A percentile compares a stretch with the other conserved stretches of the same genome.
Evolutionary conservation across 1,140 invertebrate species (phyloP).

Genomic region (Campoletis sonorensis): DNA sequence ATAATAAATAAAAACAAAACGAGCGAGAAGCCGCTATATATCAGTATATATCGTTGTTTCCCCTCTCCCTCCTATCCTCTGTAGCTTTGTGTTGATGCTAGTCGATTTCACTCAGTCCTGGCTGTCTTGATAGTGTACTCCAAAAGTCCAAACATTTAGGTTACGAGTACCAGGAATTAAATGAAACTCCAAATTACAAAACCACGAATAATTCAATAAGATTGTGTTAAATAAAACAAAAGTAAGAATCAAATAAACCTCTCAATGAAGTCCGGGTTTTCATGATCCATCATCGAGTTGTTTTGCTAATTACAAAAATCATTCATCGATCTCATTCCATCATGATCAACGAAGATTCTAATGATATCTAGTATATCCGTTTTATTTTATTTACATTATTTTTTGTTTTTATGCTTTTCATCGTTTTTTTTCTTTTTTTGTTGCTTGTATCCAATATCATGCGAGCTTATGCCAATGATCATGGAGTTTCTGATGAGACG

Average conservation of each 20-base stretch:
- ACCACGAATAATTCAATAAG: neutral
- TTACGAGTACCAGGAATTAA: constrained; percentile 38
- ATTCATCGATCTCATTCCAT: too few species aligned
- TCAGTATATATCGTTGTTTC: neutral
- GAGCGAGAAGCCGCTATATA: constrained; percentile 41
- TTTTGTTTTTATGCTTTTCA: neutral
- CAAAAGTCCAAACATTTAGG: constrained; percentile 26
- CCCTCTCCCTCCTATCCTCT: neutral
- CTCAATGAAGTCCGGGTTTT: too few species aligned
- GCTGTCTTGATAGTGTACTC: constrained; percentile 33
- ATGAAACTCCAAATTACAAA: constrained; percentile 35
- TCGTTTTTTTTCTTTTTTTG: neutral
- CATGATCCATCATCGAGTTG: too few species aligned
- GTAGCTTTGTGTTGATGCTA: neutral
- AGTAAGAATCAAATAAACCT: too few species aligned
- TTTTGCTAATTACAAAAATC: too few species aligned
- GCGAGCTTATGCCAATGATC: neutral
- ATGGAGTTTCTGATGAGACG: neutral
- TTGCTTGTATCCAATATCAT: constrained; percentile 18
- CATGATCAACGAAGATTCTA: too few species aligned
- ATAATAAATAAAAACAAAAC: constrained; percentile 68
- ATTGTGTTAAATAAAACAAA: neutral
- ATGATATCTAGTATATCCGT: too few species aligned
- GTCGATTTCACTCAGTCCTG: constrained; percentile 40
- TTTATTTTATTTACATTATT: too few species aligned